These are phyloP conservation scores for Diabrotica undecimpunctata DNA, from an alignment of 1,140 invertebrate genomes.

Conservation along the genomic window DNA sequence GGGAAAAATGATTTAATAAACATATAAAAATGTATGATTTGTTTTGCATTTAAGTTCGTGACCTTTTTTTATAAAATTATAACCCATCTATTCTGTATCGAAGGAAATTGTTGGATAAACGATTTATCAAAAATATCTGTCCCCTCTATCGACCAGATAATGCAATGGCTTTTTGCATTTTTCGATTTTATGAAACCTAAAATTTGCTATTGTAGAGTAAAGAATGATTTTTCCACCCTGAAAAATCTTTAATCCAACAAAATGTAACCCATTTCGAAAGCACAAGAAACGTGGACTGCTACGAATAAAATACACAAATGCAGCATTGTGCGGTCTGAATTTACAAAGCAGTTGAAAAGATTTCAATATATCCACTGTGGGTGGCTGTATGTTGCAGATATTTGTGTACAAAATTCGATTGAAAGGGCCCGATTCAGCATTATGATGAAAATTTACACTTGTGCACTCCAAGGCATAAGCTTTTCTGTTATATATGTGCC, in stretches of 20 bases:
- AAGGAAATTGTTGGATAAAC: not conserved
- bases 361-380: constrained; percentile 47
- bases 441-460: constrained; percentile 50
- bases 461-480: constrained; percentile 47
- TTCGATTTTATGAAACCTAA: constrained; percentile 14
- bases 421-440: constrained; percentile 42
- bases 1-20: too few relatives aligned
- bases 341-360: constrained; percentile 49
- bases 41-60: too few relatives aligned
- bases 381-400: constrained; percentile 44
- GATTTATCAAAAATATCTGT: not conserved
- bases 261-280: constrained; percentile 44
- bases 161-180: not conserved
- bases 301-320: constrained; percentile 48
- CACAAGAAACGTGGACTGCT: constrained; percentile 40
- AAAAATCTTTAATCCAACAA: constrained; percentile 45
- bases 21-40: too few relatives aligned
- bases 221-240: constrained; percentile 38
- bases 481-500: constrained; percentile 26
- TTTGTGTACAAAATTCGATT: constrained; percentile 43
- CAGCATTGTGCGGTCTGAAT: constrained; percentile 44
- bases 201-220: constrained; percentile 22
- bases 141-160: not conserved
- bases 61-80: too few relatives aligned
- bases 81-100: too few relatives aligned